Evolutionary conservation across 1,140 invertebrate species (phyloP), one percentile per base, ranked within the genome.

Genomic region (Microplitis mediator): DNA sequence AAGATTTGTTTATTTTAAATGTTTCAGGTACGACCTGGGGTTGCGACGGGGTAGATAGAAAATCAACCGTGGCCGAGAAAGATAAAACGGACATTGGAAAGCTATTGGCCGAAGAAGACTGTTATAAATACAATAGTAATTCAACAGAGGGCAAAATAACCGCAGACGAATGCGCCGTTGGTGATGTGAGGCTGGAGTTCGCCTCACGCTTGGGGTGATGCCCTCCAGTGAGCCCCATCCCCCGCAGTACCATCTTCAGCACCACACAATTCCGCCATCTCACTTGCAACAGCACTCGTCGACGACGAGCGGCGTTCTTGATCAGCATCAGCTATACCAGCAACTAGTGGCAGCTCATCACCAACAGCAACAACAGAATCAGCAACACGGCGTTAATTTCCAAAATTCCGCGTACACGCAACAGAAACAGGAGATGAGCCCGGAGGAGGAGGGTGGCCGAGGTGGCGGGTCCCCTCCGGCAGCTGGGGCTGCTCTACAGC

Each of bases 361-460:
- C 84, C 71, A 80, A 60, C 81, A 80, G 69, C 79, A 77, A 62
- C 81, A 80, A 58, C 81, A 79, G 34, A 81, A 82, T 69, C 82
- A 82, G 67, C 83, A 88, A 82, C 82, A 85, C 82, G 82, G 81
- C 82, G 80, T 76, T 62, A 80, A 77, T 60, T 84, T 81, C 75
- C 84, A 86, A 84, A 86, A 85, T 85, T 85, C 82, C 81, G 78
- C 84, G 81, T 85, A 80, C 82, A 74, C 82, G 83, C 81, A 81
- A 70, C 81, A 82, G 74, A 85, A 85, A 75, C 81, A 84, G 79
- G 84, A 85, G 82, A 91, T 91, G 90, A 91, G 90, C 86, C 90
- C 90, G 77, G 90, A 91, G 84, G 90, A 91, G 84, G 90, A 91
- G 85, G 89, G 81, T 88, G 89, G 81, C 89, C 89, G 79, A 86